A percentile compares a stretch with the other conserved stretches of the same genome.
Conservation (phyloP, 2,888 invertebrate genomes). For the Caenorhabditis macrosperma region DNA sequence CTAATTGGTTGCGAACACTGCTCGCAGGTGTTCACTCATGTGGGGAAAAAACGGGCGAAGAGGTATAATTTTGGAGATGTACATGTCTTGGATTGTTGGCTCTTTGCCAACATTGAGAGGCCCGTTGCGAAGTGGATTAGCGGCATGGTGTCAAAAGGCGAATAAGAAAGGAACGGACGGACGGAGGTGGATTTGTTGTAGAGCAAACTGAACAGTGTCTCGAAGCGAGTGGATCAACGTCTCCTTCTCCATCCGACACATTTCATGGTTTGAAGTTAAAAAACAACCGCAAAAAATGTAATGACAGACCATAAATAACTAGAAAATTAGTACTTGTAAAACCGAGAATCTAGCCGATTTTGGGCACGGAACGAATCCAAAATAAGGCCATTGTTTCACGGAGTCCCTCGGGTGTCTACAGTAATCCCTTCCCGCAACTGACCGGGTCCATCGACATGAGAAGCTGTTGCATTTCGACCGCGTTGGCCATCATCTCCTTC, state of each 20-base stretch:
- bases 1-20: neutral
- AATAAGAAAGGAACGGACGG: neutral
- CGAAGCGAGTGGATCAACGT: too few species aligned
- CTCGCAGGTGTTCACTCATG: neutral
- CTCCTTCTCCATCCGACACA: neutral
- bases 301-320: neutral
- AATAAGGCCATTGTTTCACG: too few species aligned
- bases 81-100: constrained; percentile 39
- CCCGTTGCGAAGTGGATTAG: constrained; percentile 39
- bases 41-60: neutral
- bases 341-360: neutral
- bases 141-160: constrained; percentile 37
- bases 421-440: constrained; percentile 9
- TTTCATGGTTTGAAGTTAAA: neutral
- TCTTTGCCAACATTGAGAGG: constrained; percentile 21
- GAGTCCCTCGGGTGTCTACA: too few species aligned
- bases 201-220: neutral
- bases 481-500: constrained; percentile 49
- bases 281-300: neutral
- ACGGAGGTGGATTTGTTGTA: neutral
- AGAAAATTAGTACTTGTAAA: neutral
- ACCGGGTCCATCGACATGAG: constrained; percentile 62
- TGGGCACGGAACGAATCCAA: too few species aligned
- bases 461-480: constrained; percentile 60
- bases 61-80: neutral